Percentiles rank a stretch among this genome's conserved stretches.
These are phyloP conservation scores for Drosophila prosaltans DNA, from an alignment of 1,140 invertebrate genomes.

Conservation along the genomic window DNA sequence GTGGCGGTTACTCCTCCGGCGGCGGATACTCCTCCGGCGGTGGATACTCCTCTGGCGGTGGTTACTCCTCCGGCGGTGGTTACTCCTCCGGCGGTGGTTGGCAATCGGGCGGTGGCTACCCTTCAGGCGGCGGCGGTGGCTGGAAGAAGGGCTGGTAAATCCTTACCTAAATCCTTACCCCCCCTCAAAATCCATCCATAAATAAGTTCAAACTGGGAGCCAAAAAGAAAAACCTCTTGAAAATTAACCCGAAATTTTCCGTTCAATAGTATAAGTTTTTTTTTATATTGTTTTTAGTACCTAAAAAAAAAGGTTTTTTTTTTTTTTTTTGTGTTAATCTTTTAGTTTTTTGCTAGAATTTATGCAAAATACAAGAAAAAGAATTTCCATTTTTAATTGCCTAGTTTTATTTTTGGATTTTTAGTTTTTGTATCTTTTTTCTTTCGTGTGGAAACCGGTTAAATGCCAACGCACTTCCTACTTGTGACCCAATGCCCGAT, in stretches of 20 bases:
- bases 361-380: conserved; percentile 46
- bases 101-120: conserved; percentile 22
- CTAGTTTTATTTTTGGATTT: conserved; percentile 3
- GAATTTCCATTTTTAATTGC: conserved; percentile 56
- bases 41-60: conserved; percentile 45
- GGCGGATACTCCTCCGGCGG: conserved; percentile 46
- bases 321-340: conserved; percentile 19
- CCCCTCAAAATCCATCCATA: background rate
- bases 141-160: conserved; percentile 73
- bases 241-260: conserved; percentile 32
- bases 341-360: conserved; percentile 57
- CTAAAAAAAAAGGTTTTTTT: background rate
- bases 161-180: no score
- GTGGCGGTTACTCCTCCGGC: conserved; percentile 18
- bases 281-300: conserved; percentile 28
- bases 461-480: conserved; percentile 21
- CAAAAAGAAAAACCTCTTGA: conserved; percentile 39
- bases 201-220: conserved; percentile 55
- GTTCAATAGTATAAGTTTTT: conserved; percentile 37
- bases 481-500: conserved; percentile 48
- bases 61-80: conserved; percentile 31
- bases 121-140: conserved; percentile 44
- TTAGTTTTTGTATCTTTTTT: conserved; percentile 5
- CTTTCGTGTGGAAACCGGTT: conserved; percentile 2
- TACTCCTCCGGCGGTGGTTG: conserved; percentile 35